Evolutionary conservation across 2,888 invertebrate genomes (phyloP).

Genomic region (Dryomyza anilis): DNA sequence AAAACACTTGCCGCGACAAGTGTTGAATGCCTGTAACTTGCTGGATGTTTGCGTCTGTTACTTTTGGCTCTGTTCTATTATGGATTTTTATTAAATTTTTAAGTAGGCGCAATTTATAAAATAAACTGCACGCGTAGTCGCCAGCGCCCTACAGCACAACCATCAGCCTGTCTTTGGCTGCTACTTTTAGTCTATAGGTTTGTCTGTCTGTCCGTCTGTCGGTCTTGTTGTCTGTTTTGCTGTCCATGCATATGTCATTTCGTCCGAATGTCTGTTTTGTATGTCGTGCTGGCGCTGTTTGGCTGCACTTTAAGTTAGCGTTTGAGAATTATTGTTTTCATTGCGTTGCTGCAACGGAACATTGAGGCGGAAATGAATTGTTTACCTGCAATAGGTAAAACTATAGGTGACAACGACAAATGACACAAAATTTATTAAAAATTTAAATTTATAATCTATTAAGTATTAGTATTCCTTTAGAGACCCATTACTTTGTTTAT

Average conservation of each 20-base stretch:
- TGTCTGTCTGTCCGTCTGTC: slow-evolving; percentile 4
- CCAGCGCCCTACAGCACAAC: too few species aligned
- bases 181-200: neutral
- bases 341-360: slow-evolving; percentile 29
- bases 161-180: too few species aligned
- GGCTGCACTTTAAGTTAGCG: neutral
- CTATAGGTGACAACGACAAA: neutral
- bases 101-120: slow-evolving; percentile 2
- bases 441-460: too few species aligned
- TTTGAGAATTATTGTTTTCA: slow-evolving; percentile 7
- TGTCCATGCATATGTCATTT: neutral
- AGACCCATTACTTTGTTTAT: too few species aligned
- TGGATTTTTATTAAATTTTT: slow-evolving; percentile 23
- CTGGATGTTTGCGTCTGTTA: neutral
- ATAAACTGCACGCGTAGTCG: neutral
- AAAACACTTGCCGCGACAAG: neutral
- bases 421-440: too few species aligned
- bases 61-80: slow-evolving; percentile 22
- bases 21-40: neutral
- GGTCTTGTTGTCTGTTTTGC: neutral
- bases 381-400: slow-evolving; percentile 29
- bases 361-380: slow-evolving; percentile 29
- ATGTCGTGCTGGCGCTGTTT: neutral
- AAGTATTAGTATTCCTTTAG: too few species aligned
- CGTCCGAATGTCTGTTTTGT: neutral